phyloP scores from a whole-genome alignment of 1,140 invertebrate species.

The Macrotrachela quadricornifera region DNA sequence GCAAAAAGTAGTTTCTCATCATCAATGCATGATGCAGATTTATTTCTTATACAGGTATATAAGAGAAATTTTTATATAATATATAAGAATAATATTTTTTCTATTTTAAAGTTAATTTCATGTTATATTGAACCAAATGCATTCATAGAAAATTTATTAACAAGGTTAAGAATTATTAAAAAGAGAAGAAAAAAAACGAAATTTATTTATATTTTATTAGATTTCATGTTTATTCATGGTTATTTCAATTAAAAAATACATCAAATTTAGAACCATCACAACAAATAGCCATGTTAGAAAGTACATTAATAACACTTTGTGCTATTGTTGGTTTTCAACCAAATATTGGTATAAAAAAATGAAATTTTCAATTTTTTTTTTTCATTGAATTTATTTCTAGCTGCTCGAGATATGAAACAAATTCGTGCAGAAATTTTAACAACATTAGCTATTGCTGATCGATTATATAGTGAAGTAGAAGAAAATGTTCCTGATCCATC shows the following conservation, averaged over 20 bases:
- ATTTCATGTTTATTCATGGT: no score
- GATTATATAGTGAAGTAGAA: slow-evolving; percentile 78
- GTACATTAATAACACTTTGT: slow-evolving; percentile 42
- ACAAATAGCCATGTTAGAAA: slow-evolving; percentile 65
- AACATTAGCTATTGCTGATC: slow-evolving; percentile 67
- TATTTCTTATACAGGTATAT: slow-evolving; percentile 46
- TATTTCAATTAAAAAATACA: background rate
- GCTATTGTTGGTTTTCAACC: background rate
- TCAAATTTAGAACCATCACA: slow-evolving; percentile 13
- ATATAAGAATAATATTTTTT: no score
- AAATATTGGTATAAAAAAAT: background rate
- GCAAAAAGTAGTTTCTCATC: slow-evolving; percentile 95
- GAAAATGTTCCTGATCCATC: slow-evolving; percentile 83
- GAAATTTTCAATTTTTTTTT: no score
- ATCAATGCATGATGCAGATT: slow-evolving; percentile 86
- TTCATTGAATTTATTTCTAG: slow-evolving; percentile 29
- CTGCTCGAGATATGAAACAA: slow-evolving; percentile 45
- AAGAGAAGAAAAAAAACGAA: no score
- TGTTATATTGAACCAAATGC: no score
- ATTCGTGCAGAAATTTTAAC: slow-evolving; percentile 75
- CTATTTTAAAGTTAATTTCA: no score
- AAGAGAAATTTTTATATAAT: no score
- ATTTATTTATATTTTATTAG: no score
- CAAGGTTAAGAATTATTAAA: no score
- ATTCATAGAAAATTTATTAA: no score